Evolutionary conservation across 2,797 vertebrate species (phyloP), one percentile per base, ranked within the genome.

Genomic region (Phoebastria nigripes): DNA sequence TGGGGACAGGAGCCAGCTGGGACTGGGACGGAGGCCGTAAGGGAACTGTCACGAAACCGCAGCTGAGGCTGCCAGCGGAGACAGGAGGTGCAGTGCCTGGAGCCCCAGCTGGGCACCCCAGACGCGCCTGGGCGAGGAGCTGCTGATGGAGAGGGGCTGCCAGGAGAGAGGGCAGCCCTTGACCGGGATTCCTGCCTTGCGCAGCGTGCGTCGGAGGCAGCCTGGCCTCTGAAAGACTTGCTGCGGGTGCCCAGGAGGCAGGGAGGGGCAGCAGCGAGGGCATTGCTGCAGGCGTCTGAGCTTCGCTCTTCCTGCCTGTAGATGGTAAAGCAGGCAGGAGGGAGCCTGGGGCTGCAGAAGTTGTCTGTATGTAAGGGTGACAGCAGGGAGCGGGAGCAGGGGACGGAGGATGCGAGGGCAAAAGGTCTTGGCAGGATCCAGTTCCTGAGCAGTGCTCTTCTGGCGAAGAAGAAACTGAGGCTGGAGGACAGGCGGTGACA

Each of bases 21-120:
- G 54, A 1, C 39, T 37, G 54, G 74, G 49, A 17, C 1, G 5
- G 66, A 20, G 35, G 35, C 35, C 0, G 0, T 35, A 8, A 72
- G 26, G 51, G 49, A 35, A 8, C 25, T 35, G 42, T 33, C 31
- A 19, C 2, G 3, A 42, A 56, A 12, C 66, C 3, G 5, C 58
- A 49, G 76, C 58, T 14, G 26, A 42, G 58, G 66, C 51, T 71
- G 56, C 35, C 31, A 1, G 25, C 3, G 33, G 46, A 41, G 44
- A 15, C 22, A 31, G 63, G 73, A 54, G 84, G 17, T 2, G 2
- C 47, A 7, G 47, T 15, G 20, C n/a, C 28, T 4, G 24, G 12
- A 19, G 47, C n/a, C 25, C 73, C 28, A 4, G 8, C 44, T 42
- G 52, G 61, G 52, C 44, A 41, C 31, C 44, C 33, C 42, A 10